Percentiles rank a stretch among this genome's conserved stretches.
Evolutionary conservation across 2,888 invertebrate genomes (phyloP).

Genomic region (Coelogynopora nodosa): DNA sequence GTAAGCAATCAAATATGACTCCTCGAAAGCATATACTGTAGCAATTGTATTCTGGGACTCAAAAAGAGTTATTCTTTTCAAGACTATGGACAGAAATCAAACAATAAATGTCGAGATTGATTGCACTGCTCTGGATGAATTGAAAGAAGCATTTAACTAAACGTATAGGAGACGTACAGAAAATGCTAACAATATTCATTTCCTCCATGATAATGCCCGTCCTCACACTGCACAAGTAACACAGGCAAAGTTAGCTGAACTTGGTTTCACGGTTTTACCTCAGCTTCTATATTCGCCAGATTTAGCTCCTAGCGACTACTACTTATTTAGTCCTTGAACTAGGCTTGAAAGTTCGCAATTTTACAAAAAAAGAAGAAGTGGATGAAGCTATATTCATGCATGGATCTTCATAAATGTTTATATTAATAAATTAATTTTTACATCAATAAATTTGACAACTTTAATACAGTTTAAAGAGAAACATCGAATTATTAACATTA

Average conservation of each 20-base stretch:
- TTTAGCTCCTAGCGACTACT: not conserved
- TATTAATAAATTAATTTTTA: too few species aligned
- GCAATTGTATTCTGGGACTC: not conserved
- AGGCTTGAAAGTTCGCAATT: too few species aligned
- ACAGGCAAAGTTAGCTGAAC: constrained; percentile 14
- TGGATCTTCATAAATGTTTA: too few species aligned
- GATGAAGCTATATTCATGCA: not conserved
- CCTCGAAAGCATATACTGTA: not conserved
- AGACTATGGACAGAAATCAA: constrained; percentile 24
- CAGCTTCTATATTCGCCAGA: not conserved
- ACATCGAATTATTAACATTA: too few species aligned
- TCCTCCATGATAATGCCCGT: constrained; percentile 17
- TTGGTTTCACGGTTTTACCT: not conserved
- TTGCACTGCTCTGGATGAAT: not conserved
- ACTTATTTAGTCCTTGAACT: too few species aligned
- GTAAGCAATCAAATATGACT: not conserved
- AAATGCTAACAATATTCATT: constrained; percentile 24
- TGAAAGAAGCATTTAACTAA: not conserved
- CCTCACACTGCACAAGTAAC: constrained; percentile 18
- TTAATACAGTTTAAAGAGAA: too few species aligned
- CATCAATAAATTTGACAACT: too few species aligned
- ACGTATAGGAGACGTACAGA: not conserved
- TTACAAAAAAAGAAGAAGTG: not conserved
- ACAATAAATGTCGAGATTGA: constrained; percentile 4
- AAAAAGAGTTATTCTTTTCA: constrained; percentile 20